These are phyloP conservation scores for Polydesmus complanatus DNA, from an alignment of 2,888 invertebrate species.

Conservation along the genomic window DNA sequence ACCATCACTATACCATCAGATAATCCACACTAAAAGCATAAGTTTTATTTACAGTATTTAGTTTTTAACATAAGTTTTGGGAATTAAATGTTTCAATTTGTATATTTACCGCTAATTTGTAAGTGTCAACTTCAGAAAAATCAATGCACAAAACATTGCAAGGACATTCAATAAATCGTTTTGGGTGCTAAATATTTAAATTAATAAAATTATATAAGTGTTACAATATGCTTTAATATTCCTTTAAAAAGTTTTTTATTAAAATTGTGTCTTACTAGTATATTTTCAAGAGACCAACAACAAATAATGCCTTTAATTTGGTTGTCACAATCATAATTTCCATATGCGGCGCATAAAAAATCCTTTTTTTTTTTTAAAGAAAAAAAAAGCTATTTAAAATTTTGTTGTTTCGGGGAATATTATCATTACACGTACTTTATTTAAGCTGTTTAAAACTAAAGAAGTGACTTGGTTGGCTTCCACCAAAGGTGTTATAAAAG, in stretches of 20 bases:
- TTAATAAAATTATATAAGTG: too few species aligned
- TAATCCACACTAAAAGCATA: slow-evolving; percentile 4
- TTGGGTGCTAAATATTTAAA: slow-evolving; percentile 6
- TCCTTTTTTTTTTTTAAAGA: not conserved
- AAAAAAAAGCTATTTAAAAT: not conserved
- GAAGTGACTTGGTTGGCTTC: slow-evolving; percentile 5
- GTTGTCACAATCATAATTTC: not conserved
- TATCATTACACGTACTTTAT: not conserved
- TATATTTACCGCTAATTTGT: slow-evolving; percentile 10
- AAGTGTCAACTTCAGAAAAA: slow-evolving; percentile 3
- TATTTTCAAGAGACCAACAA: slow-evolving; percentile 13
- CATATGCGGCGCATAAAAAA: slow-evolving; percentile 8
- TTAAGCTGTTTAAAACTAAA: slow-evolving; percentile 3
- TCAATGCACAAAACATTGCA: slow-evolving; percentile 5
- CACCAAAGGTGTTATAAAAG: slow-evolving; percentile 5
- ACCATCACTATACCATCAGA: slow-evolving; percentile 11
- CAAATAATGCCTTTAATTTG: slow-evolving; percentile 2
- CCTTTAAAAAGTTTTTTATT: too few species aligned
- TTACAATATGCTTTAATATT: too few species aligned
- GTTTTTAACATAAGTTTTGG: not conserved
- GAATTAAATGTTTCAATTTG: not conserved
- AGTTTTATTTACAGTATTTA: not conserved
- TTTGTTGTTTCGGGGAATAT: not conserved
- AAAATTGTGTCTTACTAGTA: slow-evolving; percentile 1
- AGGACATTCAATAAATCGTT: slow-evolving; percentile 7